Conservation (phyloP, 2,113 vertebrate species). For the Chrysochloris asiatica region DNA sequence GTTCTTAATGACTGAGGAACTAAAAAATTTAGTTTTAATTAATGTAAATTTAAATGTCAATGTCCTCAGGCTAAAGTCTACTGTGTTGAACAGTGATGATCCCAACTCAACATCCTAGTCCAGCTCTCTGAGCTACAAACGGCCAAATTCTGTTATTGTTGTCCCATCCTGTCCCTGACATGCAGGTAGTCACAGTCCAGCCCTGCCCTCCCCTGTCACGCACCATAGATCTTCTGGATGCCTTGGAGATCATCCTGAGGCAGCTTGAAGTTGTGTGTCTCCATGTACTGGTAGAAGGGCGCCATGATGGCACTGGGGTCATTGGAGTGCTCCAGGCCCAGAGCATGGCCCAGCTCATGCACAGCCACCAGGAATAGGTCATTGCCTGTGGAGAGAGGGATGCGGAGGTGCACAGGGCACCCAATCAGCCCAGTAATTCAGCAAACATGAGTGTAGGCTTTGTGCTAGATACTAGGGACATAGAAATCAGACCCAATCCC, state of each 20-base stretch:
- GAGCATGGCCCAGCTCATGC: conserved; percentile 95
- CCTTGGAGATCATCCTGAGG: conserved; percentile 98
- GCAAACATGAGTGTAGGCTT: neutral
- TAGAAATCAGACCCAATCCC: neutral
- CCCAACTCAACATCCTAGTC: conserved; percentile 3
- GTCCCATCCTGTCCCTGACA: neutral
- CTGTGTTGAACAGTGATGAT: neutral
- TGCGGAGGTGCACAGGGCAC: conserved; percentile 1
- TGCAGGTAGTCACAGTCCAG: neutral
- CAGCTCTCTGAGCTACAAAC: neutral
- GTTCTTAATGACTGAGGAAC: conserved; percentile 8
- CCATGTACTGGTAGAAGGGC: conserved; percentile 99
- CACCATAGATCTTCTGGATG: conserved; percentile 99
- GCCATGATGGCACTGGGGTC: conserved; percentile 99
- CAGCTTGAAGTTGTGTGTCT: conserved; percentile 98
- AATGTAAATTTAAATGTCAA: neutral
- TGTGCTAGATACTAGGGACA: neutral
- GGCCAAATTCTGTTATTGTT: neutral
- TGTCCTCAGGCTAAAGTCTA: neutral
- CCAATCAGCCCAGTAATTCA: neutral
- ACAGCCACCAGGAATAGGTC: conserved; percentile 98
- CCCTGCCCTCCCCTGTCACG: conserved; percentile 48
- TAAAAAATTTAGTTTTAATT: conserved; percentile 22
- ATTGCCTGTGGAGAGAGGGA: conserved; percentile 87
- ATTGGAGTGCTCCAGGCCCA: conserved; percentile 97